These are phyloP conservation scores for Drosophila ambigua DNA, from an alignment of 1,140 invertebrate genomes.

Conservation along the genomic window DNA sequence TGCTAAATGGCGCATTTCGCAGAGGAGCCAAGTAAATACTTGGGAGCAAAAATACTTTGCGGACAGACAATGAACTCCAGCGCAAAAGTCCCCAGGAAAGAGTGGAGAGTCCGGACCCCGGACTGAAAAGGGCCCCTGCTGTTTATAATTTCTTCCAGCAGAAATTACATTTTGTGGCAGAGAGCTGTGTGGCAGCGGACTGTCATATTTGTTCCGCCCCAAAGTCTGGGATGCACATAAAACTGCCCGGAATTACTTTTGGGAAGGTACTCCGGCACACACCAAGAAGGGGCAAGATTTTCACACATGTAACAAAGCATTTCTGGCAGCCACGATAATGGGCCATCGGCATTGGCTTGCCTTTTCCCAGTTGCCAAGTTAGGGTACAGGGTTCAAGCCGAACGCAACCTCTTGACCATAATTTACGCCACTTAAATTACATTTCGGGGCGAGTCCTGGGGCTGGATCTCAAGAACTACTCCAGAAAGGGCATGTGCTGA, in stretches of 20 bases:
- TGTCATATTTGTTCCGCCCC: conserved; percentile 57
- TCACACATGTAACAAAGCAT: conserved; percentile 52
- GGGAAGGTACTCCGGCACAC: conserved; percentile 10
- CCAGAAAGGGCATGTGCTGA: conserved; percentile 49
- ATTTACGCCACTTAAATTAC: conserved; percentile 79
- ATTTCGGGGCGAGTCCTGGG: conserved; percentile 42
- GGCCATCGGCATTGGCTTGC: conserved; percentile 26
- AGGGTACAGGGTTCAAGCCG: conserved; percentile 22
- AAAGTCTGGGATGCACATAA: conserved; percentile 52
- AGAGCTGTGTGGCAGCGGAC: conserved; percentile 7
- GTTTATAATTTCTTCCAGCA: conserved; percentile 70
- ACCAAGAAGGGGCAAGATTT: conserved; percentile 2
- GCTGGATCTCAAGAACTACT: conserved; percentile 21
- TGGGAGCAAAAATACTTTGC: conserved; percentile 31
- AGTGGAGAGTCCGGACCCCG: conserved; percentile 22
- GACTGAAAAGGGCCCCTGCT: conserved; percentile 51
- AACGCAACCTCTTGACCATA: conserved; percentile 70
- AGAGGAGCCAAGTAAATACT: conserved; percentile 46
- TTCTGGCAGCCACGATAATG: conserved; percentile 26
- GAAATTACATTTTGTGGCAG: conserved; percentile 62
- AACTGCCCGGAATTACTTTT: conserved; percentile 52
- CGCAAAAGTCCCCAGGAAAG: neutral
- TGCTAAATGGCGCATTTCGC: conserved; percentile 74
- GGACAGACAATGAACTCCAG: conserved; percentile 20
- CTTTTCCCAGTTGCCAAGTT: conserved; percentile 11